Conservation (phyloP, 2,113 vertebrate genomes). For the Nematolebias whitei region DNA sequence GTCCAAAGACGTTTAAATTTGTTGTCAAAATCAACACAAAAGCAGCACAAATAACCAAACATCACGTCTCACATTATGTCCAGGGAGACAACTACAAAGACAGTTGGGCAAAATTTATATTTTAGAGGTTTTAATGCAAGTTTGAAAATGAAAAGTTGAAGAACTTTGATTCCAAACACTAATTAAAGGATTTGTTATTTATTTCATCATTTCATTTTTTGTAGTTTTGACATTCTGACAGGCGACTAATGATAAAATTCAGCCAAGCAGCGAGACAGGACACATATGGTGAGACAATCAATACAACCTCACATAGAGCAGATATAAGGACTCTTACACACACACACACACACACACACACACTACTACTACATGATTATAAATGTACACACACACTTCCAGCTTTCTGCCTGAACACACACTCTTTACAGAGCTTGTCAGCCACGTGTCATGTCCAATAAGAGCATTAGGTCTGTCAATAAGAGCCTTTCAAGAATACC, state of each 20-base stretch:
- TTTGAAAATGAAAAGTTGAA: constrained; percentile 34
- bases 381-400: constrained; percentile 29
- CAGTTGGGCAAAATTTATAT: not conserved
- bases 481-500: constrained; percentile 70
- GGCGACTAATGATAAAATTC: constrained; percentile 37
- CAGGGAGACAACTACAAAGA: constrained; percentile 22
- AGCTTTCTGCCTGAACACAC: constrained; percentile 9
- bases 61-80: not conserved
- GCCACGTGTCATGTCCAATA: constrained; percentile 70
- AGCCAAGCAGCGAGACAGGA: constrained; percentile 30
- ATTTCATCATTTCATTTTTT: not conserved
- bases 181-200: too few species aligned
- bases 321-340: constrained; percentile 34
- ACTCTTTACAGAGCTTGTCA: constrained; percentile 47
- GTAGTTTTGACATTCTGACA: constrained; percentile 27
- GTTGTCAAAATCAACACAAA: constrained; percentile 2
- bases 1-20: not conserved
- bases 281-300: constrained; percentile 50
- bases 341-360: constrained; percentile 1
- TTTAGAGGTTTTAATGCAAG: constrained; percentile 26
- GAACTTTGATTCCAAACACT: constrained; percentile 45
- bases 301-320: constrained; percentile 46
- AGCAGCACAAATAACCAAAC: not conserved
- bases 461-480: constrained; percentile 68
- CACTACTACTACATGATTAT: constrained; percentile 3